Conservation (phyloP, 1,140 invertebrate genomes). For the Aphis craccivora region DNA sequence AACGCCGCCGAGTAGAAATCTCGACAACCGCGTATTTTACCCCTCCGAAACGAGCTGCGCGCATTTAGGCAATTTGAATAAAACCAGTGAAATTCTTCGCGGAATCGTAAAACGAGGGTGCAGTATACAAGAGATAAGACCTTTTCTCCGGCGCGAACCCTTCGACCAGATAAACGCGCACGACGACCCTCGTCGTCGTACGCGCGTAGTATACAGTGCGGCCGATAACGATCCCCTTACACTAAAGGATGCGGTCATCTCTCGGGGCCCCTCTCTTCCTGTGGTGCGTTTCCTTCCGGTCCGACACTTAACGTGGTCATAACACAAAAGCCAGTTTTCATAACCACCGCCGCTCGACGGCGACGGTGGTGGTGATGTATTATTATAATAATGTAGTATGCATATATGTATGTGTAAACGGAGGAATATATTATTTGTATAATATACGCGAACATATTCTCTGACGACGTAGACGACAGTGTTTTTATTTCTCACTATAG, state of each 20-base stretch:
- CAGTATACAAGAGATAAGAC: constrained; percentile 36
- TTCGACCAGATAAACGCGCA: constrained; percentile 48
- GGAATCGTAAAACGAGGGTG: constrained; percentile 39
- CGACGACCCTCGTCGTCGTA: constrained; percentile 33
- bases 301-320: constrained; percentile 53
- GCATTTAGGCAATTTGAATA: constrained; percentile 41
- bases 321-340: constrained; percentile 33
- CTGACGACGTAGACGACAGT: not conserved
- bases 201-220: not conserved
- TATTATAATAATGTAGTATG: not conserved
- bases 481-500: not conserved
- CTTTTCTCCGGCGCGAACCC: constrained; percentile 37
- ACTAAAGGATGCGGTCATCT: constrained; percentile 50
- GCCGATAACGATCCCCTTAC: constrained; percentile 44
- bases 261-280: constrained; percentile 19
- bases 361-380: not conserved
- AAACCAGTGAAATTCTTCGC: constrained; percentile 37
- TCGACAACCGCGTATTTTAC: not conserved
- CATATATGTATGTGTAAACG: not conserved
- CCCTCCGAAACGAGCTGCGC: constrained; percentile 4
- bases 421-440: not conserved
- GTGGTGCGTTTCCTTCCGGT: constrained; percentile 49
- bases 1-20: not conserved
- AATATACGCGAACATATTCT: not conserved
- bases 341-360: not conserved